Percentiles rank a stretch among this genome's conserved stretches.
These are phyloP conservation scores for Diprion similis DNA, from an alignment of 1,140 invertebrate species.

Conservation along the genomic window DNA sequence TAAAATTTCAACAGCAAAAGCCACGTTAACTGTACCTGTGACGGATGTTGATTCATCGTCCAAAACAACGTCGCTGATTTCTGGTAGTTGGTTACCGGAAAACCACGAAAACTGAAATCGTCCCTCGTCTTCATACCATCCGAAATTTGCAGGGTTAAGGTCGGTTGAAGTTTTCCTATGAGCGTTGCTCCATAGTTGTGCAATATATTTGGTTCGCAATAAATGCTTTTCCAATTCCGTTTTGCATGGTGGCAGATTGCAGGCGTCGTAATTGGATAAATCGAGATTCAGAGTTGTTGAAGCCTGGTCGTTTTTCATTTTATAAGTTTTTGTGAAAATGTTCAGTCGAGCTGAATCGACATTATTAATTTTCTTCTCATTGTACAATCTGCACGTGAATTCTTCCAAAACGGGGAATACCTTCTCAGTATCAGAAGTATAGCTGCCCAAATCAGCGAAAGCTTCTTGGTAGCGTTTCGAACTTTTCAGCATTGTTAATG, in stretches of 20 bases:
- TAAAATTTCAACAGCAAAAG: background rate
- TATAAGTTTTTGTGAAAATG: constrained; percentile 3
- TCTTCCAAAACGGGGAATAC: background rate
- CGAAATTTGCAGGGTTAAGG: constrained; percentile 16
- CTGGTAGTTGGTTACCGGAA: constrained; percentile 26
- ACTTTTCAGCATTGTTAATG: background rate
- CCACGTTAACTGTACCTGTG: background rate
- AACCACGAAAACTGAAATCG: constrained; percentile 30
- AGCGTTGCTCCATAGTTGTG: constrained; percentile 26
- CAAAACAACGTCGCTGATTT: constrained; percentile 26
- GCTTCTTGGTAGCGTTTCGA: background rate
- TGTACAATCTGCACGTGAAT: background rate
- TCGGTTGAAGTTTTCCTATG: constrained; percentile 10
- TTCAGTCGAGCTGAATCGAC: background rate
- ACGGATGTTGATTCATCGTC: constrained; percentile 11
- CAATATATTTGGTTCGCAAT: constrained; percentile 26
- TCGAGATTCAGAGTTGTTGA: constrained; percentile 17
- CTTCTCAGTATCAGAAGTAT: background rate
- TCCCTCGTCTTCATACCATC: constrained; percentile 24
- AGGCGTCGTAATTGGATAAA: constrained; percentile 32
- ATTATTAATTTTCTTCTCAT: constrained; percentile 12
- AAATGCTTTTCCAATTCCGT: constrained; percentile 29
- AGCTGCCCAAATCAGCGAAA: background rate
- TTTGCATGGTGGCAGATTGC: constrained; percentile 32
- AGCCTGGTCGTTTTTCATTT: constrained; percentile 16